phyloP scores from a whole-genome alignment of 2,113 vertebrate species.

The Coregonus clupeaformis region DNA sequence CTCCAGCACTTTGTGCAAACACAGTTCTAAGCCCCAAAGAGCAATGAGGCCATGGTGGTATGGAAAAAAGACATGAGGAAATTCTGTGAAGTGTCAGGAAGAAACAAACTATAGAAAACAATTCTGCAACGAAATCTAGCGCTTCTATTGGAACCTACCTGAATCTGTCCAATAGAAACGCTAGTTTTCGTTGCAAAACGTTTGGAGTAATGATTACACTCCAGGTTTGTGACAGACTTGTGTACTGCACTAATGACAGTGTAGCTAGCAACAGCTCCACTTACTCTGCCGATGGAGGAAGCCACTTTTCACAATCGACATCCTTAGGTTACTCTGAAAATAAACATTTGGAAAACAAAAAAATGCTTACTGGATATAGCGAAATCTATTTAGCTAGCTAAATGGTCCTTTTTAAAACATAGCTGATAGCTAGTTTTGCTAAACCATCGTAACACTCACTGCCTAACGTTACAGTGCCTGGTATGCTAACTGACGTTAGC shows the following conservation, averaged over 20 bases:
- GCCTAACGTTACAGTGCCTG: no score
- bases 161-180: no score
- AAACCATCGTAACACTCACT: no score
- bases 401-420: no score
- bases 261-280: conserved; percentile 28
- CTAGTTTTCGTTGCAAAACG: no score
- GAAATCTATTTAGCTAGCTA: no score
- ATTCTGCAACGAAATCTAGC: neutral
- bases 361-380: neutral
- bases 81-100: neutral
- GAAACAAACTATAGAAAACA: neutral
- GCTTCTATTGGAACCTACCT: no score
- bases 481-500: neutral
- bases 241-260: neutral
- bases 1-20: neutral
- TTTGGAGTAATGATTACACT: no score
- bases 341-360: neutral
- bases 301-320: conserved; percentile 78
- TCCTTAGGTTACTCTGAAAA: conserved; percentile 45
- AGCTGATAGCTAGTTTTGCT: no score
- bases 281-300: conserved; percentile 80
- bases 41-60: neutral
- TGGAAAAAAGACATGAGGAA: neutral
- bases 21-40: neutral
- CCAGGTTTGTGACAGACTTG: neutral